Base-by-base conservation (phyloP, 2,113 vertebrate genomes). In the Rutilus rutilus region DNA sequence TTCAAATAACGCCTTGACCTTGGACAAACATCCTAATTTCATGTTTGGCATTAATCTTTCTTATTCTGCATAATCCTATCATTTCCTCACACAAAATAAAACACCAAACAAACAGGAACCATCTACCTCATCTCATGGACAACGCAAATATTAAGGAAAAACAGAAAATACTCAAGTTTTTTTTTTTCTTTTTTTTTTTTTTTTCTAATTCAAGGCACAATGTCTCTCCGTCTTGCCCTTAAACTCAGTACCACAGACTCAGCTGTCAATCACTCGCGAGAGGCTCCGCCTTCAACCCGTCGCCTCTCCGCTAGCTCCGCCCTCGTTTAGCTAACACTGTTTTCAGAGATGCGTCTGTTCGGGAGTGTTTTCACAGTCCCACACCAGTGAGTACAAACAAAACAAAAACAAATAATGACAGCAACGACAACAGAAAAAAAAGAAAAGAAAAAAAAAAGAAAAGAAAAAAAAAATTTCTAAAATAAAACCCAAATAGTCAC, bases 191-290 rank as follows among this genome's bases (percentile, higher is more conserved):
- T 15, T 1, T 88, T 89, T 50, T 15, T 15, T 88, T 89, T 75
- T 91, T 89, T 92, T 93, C 89, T 92, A 95, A 94, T 95, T 95
- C 95, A 96, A 96, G 95, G 95, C 95, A 96, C 95, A 95, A 94
- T 95, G 93, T 96, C 94, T 92, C 90, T 94, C 90, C 88, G 87
- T 91, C 89, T 71, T 80, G 69, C 81, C 80, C 64, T 91, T 90
- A 79, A 90, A 79, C 78, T 71, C 71, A 71, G 60, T 83, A 83
- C 86, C 87, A 59, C 84, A 78, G 76, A 78, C 62, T 88, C 81
- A 82, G 59, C 88, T 78, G 80, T 83, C 86, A 83, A 71, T 87
- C 65, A 82, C 71, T 75, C 15, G 15, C 23, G 67, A 82, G 81
- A 84, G 62, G 27, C 77, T 78, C 82, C 21, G 47, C 62, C 83